Percentiles rank a stretch among this genome's conserved stretches.
Conservation (phyloP, 2,888 invertebrate genomes). For the Erpobdella octoculata region DNA sequence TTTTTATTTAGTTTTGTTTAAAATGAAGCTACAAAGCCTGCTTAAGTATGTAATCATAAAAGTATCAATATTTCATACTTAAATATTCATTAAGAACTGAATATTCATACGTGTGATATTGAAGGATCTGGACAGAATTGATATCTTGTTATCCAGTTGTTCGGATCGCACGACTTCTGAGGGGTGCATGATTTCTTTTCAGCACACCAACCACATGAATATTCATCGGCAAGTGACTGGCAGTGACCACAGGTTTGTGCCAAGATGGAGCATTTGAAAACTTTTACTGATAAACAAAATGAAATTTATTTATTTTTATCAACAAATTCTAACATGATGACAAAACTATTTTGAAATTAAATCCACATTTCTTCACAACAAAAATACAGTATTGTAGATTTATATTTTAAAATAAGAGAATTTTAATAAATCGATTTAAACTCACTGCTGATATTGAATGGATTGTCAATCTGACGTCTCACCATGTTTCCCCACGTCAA, state of each 20-base stretch:
- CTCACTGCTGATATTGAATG: neutral
- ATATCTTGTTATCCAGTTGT: neutral
- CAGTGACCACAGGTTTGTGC: neutral
- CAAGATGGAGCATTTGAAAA: neutral
- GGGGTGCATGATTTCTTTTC: neutral
- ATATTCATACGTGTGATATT: neutral
- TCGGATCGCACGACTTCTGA: neutral
- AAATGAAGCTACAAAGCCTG: too few relatives aligned
- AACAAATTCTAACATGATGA: too few relatives aligned
- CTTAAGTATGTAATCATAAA: too few relatives aligned
- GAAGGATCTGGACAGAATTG: slow-evolving; percentile 6
- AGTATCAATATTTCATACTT: too few relatives aligned
- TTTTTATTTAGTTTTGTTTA: too few relatives aligned
- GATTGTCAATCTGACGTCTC: neutral
- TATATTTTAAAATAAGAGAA: too few relatives aligned
- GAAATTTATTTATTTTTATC: too few relatives aligned
- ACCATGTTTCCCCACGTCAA: slow-evolving; percentile 1
- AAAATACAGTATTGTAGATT: too few relatives aligned
- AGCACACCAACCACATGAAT: neutral
- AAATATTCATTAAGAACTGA: too few relatives aligned
- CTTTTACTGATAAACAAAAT: too few relatives aligned
- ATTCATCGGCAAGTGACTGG: neutral
- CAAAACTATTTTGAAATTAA: too few relatives aligned
- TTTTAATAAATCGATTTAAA: neutral
- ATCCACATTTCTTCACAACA: too few relatives aligned